A percentile compares a stretch with the other conserved stretches of the same genome.
phyloP scores from a whole-genome alignment of 30 jellyfish, hydroid and myxozoan species.

The Cassiopea xamachana region DNA sequence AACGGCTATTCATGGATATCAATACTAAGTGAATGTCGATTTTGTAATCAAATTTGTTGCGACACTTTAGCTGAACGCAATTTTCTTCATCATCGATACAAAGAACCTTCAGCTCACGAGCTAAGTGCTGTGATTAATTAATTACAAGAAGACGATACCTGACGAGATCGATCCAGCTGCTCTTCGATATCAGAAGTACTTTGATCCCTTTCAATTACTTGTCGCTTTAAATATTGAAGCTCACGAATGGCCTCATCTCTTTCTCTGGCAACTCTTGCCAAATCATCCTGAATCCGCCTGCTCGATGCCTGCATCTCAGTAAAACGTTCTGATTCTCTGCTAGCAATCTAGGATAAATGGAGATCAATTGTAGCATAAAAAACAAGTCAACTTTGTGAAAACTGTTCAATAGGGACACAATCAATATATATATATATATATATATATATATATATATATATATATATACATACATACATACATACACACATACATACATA shows the following conservation, averaged over 20 bases:
- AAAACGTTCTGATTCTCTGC: constrained; percentile 27
- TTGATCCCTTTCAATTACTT: constrained; percentile 65
- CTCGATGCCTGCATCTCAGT: constrained; percentile 53
- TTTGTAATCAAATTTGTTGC: too few species aligned
- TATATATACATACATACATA: too few species aligned
- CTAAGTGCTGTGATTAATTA: background rate
- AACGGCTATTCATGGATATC: too few species aligned
- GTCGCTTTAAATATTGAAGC: constrained; percentile 48
- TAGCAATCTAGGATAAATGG: background rate
- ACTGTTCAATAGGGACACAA: background rate
- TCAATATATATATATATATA: too few species aligned
- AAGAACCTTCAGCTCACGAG: background rate
- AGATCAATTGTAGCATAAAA: background rate
- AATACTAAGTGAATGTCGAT: too few species aligned
- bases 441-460: too few species aligned
- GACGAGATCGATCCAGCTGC: constrained; percentile 78
- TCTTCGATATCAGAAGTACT: constrained; percentile 58
- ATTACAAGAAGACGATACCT: constrained; percentile 33
- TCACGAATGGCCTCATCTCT: constrained; percentile 89
- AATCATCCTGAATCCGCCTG: constrained; percentile 69
- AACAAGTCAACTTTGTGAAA: background rate
- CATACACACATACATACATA: too few species aligned
- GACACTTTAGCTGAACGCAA: too few species aligned
- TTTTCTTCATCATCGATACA: too few species aligned
- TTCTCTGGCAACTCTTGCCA: constrained; percentile 77